A percentile compares a stretch with the other conserved stretches of the same genome.
phyloP scores from a whole-genome alignment of 2,113 vertebrate genomes.

The Colistium nudipinnis region DNA sequence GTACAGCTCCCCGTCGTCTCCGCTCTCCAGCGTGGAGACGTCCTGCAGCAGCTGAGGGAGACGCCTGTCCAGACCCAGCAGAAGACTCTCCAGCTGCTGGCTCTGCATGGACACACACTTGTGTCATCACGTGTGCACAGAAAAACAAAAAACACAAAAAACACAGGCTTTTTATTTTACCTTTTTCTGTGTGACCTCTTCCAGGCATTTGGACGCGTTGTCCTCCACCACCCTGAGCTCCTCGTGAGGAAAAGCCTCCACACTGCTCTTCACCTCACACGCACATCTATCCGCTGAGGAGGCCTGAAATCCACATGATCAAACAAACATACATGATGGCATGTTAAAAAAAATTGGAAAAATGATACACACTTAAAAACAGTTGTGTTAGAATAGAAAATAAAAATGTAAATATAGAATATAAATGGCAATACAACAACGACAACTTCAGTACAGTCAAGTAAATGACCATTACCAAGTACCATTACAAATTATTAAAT shows the following conservation, averaged over 20 bases:
- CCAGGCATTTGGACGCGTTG: conserved; percentile 53
- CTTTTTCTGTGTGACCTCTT: conserved; percentile 56
- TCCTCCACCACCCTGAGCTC: conserved; percentile 51
- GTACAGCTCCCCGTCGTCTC: conserved; percentile 75
- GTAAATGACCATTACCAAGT: no score
- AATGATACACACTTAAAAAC: neutral
- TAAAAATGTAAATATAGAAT: no score
- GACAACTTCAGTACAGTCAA: no score
- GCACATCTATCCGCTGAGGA: conserved; percentile 37
- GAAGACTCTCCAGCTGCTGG: conserved; percentile 58
- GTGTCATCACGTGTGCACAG: no score
- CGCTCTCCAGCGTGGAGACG: conserved; percentile 65
- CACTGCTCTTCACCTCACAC: conserved; percentile 70
- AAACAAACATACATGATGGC: no score
- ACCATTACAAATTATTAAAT: no score
- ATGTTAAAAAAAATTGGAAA: neutral
- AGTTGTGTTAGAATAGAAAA: no score
- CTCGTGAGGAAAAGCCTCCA: conserved; percentile 63
- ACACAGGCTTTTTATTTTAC: no score
- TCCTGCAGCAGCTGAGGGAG: conserved; percentile 67
- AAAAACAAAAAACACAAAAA: no score
- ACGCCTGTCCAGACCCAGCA: conserved; percentile 69
- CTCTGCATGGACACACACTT: conserved; percentile 54
- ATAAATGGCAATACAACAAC: no score
- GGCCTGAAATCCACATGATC: conserved; percentile 30